These are phyloP conservation scores for Amaurobius ferox DNA, from an alignment of 2,888 invertebrate species.

Conservation along the genomic window DNA sequence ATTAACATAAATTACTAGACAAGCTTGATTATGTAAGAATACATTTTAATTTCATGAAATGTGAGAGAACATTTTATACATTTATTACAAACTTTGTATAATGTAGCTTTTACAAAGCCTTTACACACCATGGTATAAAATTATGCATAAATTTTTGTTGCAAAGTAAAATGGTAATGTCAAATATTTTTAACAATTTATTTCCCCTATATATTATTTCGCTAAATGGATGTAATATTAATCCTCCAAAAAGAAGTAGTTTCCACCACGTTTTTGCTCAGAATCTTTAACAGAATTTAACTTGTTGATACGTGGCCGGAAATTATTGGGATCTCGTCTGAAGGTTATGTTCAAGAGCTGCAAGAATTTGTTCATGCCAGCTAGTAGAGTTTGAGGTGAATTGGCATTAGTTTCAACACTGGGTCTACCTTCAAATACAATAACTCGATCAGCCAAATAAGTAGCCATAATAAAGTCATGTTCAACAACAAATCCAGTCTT, in stretches of 20 bases:
- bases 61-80: no score
- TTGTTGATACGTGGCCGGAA: conserved; percentile 99
- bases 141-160: no score
- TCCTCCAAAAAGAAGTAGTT: conserved; percentile 99
- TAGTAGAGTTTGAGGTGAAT: conserved; percentile 90
- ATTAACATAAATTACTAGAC: no score
- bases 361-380: conserved; percentile 99
- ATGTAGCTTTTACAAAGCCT: no score
- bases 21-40: no score
- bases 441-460: conserved; percentile 97
- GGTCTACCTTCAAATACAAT: conserved; percentile 98
- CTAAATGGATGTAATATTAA: conserved; percentile 78
- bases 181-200: no score
- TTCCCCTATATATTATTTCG: not conserved
- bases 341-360: conserved; percentile 96
- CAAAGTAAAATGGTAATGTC: no score
- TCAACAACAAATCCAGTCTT: conserved; percentile 99
- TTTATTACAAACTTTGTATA: no score
- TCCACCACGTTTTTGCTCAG: conserved; percentile 96
- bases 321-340: conserved; percentile 98
- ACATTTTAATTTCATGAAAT: no score
- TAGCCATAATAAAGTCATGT: conserved; percentile 99
- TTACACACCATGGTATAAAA: no score
- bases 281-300: conserved; percentile 96
- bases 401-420: conserved; percentile 91